A percentile compares a stretch with the other conserved stretches of the same genome.
phyloP scores from a whole-genome alignment of 1,140 invertebrate species.

The Macrotrachela quadricornifera region DNA sequence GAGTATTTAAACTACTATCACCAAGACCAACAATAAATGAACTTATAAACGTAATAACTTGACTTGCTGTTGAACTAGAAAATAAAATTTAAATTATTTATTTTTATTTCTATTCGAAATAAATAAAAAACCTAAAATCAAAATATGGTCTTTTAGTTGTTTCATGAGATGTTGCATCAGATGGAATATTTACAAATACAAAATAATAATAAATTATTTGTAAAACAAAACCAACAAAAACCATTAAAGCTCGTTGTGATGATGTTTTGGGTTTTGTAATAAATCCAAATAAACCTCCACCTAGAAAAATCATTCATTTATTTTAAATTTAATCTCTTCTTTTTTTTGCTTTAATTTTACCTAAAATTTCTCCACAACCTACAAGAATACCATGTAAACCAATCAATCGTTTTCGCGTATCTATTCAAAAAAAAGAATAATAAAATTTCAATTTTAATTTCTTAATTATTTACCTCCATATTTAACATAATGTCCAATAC shows the following conservation, averaged over 20 bases:
- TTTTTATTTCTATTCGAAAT: too few relatives aligned
- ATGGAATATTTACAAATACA: background rate
- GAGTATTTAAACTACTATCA: constrained; percentile 85
- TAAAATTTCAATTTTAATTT: too few relatives aligned
- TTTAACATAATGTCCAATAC: constrained; percentile 54
- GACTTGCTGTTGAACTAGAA: too few relatives aligned
- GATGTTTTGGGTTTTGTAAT: too few relatives aligned
- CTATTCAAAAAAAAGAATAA: too few relatives aligned
- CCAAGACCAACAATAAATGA: constrained; percentile 77
- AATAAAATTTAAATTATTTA: too few relatives aligned
- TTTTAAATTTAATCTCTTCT: too few relatives aligned
- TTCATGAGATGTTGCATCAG: background rate
- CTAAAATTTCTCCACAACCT: constrained; percentile 69
- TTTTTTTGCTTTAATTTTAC: too few relatives aligned
- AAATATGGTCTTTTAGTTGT: background rate
- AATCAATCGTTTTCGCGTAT: constrained; percentile 51
- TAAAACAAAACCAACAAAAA: constrained; percentile 6
- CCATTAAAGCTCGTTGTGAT: background rate
- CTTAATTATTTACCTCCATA: constrained; percentile 38
- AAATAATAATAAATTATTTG: constrained; percentile 11
- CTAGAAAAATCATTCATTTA: constrained; percentile 17
- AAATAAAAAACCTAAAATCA: background rate
- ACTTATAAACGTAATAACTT: constrained; percentile 18
- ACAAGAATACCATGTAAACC: constrained; percentile 78
- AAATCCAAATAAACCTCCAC: background rate